These are phyloP conservation scores for Xylocopa sonorina DNA, from an alignment of 1,140 invertebrate genomes.

Conservation along the genomic window DNA sequence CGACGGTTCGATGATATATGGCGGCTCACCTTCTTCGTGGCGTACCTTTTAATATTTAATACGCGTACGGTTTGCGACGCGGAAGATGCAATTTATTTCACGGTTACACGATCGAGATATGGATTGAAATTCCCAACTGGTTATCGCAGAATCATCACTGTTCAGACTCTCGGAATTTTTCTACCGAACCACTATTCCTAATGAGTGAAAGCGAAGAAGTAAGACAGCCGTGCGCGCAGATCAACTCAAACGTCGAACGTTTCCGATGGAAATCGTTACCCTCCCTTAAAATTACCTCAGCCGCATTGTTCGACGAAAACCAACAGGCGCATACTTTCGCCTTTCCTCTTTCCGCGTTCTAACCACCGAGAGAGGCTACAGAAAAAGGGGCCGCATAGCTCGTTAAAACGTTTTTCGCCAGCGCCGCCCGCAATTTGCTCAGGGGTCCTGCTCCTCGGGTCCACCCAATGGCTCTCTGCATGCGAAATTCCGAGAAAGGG, in stretches of 20 bases:
- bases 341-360: slow-evolving; percentile 36
- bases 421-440: slow-evolving; percentile 70
- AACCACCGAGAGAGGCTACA: slow-evolving; percentile 36
- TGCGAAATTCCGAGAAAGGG: slow-evolving; percentile 71
- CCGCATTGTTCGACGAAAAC: too few species aligned
- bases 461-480: slow-evolving; percentile 52
- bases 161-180: too few species aligned
- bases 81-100: neutral
- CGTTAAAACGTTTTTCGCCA: slow-evolving; percentile 72
- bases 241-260: too few species aligned
- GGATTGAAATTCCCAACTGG: neutral
- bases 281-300: too few species aligned
- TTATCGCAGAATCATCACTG: neutral
- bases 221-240: too few species aligned
- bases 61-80: neutral
- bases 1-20: neutral
- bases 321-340: too few species aligned
- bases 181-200: too few species aligned
- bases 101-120: too few species aligned
- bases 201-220: too few species aligned
- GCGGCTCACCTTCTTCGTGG: too few species aligned
- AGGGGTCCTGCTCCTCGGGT: slow-evolving; percentile 42
- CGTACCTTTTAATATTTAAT: slow-evolving; percentile 16
- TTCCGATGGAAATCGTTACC: too few species aligned
- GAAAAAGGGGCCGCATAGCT: slow-evolving; percentile 59